These are phyloP conservation scores for Hyalella azteca DNA, from an alignment of 2,888 invertebrate species.

Conservation along the genomic window DNA sequence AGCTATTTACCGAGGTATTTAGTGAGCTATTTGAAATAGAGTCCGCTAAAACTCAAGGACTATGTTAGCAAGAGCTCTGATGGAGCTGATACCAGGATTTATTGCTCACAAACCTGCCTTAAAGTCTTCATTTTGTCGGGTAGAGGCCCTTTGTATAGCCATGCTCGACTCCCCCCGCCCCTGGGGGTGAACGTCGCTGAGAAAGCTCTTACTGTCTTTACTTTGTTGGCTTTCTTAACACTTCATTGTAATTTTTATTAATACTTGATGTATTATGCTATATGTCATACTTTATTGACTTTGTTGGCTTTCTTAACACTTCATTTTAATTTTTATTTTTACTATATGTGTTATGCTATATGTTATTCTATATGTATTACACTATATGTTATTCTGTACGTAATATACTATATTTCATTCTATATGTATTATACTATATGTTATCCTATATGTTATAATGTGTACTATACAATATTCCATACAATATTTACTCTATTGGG, in stretches of 20 bases:
- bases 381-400: too few species aligned
- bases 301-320: too few species aligned
- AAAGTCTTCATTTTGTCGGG: background rate
- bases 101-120: background rate
- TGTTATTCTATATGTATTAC: too few species aligned
- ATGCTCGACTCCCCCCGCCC: background rate
- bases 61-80: conserved; percentile 14
- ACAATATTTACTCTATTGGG: too few species aligned
- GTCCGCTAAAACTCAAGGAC: conserved; percentile 1
- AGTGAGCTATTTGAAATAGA: conserved; percentile 8
- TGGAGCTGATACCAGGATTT: conserved; percentile 2
- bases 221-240: too few species aligned
- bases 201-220: background rate
- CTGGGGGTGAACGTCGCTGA: background rate
- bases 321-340: too few species aligned
- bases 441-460: too few species aligned
- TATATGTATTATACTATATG: too few species aligned
- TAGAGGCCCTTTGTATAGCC: background rate
- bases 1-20: conserved; percentile 12
- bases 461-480: too few species aligned
- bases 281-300: background rate
- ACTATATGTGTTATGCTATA: too few species aligned
- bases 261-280: background rate
- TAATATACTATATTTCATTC: too few species aligned
- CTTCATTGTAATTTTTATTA: too few species aligned